Evolutionary conservation across 2,888 invertebrate genomes (phyloP).

Genomic region (Aricia artaxerxes): DNA sequence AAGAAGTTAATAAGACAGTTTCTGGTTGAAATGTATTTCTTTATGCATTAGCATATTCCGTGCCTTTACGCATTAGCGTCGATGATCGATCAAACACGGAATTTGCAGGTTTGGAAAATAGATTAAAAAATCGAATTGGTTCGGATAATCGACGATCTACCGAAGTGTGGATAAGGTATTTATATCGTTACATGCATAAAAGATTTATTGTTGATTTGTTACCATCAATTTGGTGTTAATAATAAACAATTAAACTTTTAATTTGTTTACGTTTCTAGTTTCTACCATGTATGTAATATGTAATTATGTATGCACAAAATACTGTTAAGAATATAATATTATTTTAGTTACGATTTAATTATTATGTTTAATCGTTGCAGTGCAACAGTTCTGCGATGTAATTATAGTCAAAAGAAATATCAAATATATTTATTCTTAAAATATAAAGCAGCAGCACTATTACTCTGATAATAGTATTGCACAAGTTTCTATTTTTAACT

Average conservation of each 20-base stretch:
- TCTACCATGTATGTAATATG: background rate
- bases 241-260: background rate
- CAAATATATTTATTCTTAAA: background rate
- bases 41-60: too few species aligned
- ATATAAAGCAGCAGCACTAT: background rate
- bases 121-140: too few species aligned
- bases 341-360: background rate
- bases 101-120: too few species aligned
- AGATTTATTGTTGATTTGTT: background rate
- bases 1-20: background rate
- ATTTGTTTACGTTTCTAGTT: background rate
- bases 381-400: background rate
- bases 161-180: too few species aligned
- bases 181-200: too few species aligned
- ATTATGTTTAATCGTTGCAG: background rate
- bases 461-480: background rate
- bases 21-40: background rate
- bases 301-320: background rate
- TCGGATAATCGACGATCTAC: too few species aligned
- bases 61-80: too few species aligned
- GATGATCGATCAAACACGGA: too few species aligned
- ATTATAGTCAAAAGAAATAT: background rate
- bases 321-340: background rate
- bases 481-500: constrained; percentile 4
- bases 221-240: background rate